Conservation (phyloP, 2,113 vertebrate genomes). For the Saimiri boliviensis region DNA sequence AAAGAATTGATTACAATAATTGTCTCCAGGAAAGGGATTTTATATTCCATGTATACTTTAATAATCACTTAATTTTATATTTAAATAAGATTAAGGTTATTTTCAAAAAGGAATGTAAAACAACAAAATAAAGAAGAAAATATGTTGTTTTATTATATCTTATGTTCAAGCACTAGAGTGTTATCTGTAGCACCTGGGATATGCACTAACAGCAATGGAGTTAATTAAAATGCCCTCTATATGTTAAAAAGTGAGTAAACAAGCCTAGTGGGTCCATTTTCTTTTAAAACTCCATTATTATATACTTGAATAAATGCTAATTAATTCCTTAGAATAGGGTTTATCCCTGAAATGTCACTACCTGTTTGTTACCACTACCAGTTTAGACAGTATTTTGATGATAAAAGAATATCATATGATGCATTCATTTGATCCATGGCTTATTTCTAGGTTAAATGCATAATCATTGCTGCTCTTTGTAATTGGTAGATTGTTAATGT, state of each 20-base stretch:
- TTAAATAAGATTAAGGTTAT: background rate
- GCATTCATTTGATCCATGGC: background rate
- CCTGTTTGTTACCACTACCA: conserved; percentile 6
- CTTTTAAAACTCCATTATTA: conserved; percentile 47
- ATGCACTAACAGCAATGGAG: background rate
- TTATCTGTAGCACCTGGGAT: conserved; percentile 14
- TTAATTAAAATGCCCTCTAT: conserved; percentile 63
- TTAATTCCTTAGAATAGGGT: conserved; percentile 52
- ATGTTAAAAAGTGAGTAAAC: conserved; percentile 46
- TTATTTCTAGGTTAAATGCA: conserved; percentile 14
- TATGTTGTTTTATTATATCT: background rate
- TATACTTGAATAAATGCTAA: conserved; percentile 56
- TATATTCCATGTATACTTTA: background rate
- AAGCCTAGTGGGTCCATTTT: conserved; percentile 47
- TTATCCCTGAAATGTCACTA: conserved; percentile 46
- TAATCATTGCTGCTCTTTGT: background rate
- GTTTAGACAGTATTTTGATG: background rate
- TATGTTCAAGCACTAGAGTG: background rate
- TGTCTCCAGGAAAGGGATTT: background rate
- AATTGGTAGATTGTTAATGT: background rate
- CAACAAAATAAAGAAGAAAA: background rate
- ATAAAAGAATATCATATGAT: conserved; percentile 11
- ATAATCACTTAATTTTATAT: background rate
- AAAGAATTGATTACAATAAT: background rate
- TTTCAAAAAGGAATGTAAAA: background rate